Conservation (phyloP, 2,888 invertebrate species). For the Drosophila incognita region DNA sequence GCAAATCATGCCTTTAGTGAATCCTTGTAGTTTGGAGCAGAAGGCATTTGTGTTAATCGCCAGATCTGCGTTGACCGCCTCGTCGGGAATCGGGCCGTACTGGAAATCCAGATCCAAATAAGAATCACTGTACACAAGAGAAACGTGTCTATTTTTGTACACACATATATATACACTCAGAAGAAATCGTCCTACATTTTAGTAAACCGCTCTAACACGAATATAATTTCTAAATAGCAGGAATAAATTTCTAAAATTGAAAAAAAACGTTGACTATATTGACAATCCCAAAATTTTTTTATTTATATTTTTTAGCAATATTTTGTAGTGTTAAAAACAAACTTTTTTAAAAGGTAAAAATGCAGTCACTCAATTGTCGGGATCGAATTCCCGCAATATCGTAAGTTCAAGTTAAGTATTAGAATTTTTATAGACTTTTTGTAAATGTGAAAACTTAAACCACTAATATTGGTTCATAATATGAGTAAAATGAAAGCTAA, state of each 20-base stretch:
- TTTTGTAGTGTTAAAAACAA: background rate
- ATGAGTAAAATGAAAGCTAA: background rate
- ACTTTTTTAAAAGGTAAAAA: background rate
- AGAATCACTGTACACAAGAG: background rate
- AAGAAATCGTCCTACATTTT: background rate
- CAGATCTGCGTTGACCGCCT: constrained; percentile 60
- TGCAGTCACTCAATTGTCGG: background rate
- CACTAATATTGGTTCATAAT: background rate
- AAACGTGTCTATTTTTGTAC: background rate
- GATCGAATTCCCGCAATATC: background rate
- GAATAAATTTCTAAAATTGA: background rate
- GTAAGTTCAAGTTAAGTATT: background rate
- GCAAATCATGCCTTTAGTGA: constrained; percentile 56
- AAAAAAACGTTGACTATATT: background rate
- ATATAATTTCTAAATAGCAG: background rate
- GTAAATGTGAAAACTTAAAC: background rate
- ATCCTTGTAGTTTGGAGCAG: constrained; percentile 27
- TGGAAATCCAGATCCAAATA: constrained; percentile 5
- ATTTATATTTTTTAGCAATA: background rate
- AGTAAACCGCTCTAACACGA: background rate
- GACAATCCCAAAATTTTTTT: background rate
- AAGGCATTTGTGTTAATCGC: constrained; percentile 15
- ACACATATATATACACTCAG: background rate
- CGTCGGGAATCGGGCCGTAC: constrained; percentile 65
- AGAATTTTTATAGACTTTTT: background rate